Percentiles rank a stretch among this genome's conserved stretches.
phyloP scores from a whole-genome alignment of 2,113 vertebrate species.

The Myocastor coypus region DNA sequence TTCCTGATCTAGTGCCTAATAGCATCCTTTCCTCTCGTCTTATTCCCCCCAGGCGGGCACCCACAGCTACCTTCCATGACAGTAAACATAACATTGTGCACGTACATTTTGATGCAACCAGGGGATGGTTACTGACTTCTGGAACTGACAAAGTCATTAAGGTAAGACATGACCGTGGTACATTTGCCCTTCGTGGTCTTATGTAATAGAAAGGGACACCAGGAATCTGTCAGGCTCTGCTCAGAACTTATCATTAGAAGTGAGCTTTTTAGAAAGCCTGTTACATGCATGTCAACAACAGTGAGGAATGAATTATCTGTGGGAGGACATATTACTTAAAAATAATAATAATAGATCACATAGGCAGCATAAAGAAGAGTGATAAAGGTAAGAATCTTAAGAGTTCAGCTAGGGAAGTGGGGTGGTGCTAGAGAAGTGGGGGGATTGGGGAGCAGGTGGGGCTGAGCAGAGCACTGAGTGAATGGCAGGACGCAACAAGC shows the following conservation, averaged over 20 bases:
- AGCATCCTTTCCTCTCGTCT: background rate
- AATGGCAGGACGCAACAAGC: background rate
- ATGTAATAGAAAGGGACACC: background rate
- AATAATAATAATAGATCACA: background rate
- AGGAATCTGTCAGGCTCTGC: background rate
- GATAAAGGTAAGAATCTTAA: background rate
- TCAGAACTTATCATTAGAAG: background rate
- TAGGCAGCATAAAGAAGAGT: background rate
- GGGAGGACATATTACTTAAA: background rate
- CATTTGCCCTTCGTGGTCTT: background rate
- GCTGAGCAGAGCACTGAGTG: background rate
- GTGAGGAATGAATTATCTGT: background rate
- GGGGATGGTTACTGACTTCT: constrained; percentile 95
- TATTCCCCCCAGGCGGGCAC: constrained; percentile 90
- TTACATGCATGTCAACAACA: background rate
- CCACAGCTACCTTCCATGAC: constrained; percentile 97
- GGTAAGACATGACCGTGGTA: constrained; percentile 85
- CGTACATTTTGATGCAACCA: constrained; percentile 96
- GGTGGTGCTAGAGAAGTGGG: background rate
- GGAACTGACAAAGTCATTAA: constrained; percentile 97
- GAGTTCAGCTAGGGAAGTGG: background rate
- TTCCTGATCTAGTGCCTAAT: no score
- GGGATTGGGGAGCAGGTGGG: no score
- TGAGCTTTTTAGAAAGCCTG: background rate
- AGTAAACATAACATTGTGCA: constrained; percentile 96